phyloP scores from a whole-genome alignment of 2,113 vertebrate species.

The Cathartes aura region DNA sequence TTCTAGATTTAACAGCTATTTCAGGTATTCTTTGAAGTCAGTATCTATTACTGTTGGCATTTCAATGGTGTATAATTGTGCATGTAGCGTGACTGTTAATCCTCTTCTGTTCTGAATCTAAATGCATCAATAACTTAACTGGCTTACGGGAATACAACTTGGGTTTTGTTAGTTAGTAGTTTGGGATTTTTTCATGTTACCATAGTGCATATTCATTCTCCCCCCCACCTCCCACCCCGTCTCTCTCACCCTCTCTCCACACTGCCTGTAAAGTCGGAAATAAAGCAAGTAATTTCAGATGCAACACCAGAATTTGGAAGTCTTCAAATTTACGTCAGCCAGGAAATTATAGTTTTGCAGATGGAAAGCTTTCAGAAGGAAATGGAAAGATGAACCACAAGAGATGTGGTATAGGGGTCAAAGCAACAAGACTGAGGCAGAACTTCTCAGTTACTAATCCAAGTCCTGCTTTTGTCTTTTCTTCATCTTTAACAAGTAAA shows the following conservation, averaged over 20 bases:
- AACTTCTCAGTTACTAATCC: conserved; percentile 15
- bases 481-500: background rate
- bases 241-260: background rate
- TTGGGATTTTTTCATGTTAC: background rate
- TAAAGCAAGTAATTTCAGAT: conserved; percentile 51
- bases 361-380: conserved; percentile 61
- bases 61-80: background rate
- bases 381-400: conserved; percentile 60
- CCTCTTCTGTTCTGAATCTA: background rate
- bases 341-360: conserved; percentile 65
- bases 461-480: background rate
- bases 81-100: background rate
- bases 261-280: conserved; percentile 2
- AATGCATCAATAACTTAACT: background rate
- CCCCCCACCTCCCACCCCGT: too few species aligned
- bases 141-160: background rate
- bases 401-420: conserved; percentile 48
- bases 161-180: background rate
- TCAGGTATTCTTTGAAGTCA: background rate
- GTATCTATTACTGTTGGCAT: background rate
- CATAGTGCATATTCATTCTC: background rate
- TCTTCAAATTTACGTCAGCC: conserved; percentile 56
- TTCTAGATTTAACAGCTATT: background rate
- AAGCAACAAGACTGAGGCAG: background rate
- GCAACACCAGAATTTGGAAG: conserved; percentile 39